phyloP scores from a whole-genome alignment of 2,113 vertebrate species.

The Aix galericulata region DNA sequence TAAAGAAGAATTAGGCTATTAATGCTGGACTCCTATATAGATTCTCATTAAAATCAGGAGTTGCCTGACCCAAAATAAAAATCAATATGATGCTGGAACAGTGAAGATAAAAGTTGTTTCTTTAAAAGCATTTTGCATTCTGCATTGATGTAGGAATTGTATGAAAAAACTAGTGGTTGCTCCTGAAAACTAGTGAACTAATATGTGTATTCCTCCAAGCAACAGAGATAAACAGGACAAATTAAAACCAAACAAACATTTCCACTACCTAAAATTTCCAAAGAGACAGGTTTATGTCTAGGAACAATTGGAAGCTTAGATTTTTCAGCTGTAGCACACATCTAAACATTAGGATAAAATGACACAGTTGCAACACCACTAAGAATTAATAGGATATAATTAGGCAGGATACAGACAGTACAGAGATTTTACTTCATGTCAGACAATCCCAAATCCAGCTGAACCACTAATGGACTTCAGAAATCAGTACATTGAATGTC shows the following conservation, averaged over 20 bases:
- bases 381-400: neutral
- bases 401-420: fast-evolving
- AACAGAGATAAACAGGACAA: neutral
- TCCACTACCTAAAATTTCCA: neutral
- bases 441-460: neutral
- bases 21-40: neutral
- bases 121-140: neutral
- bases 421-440: neutral
- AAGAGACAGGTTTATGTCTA: neutral
- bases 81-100: fast-evolving
- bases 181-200: neutral
- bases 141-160: neutral
- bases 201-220: neutral
- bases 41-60: neutral
- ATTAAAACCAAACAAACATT: neutral
- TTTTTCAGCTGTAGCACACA: neutral
- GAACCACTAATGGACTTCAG: neutral
- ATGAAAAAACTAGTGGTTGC: neutral
- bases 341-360: neutral
- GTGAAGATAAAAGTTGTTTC: neutral
- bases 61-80: neutral
- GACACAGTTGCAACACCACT: neutral
- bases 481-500: neutral
- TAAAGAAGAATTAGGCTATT: neutral
- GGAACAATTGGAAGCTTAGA: neutral